These are phyloP conservation scores for Embiotoca jacksoni DNA, from an alignment of 2,113 vertebrate species.

Conservation along the genomic window DNA sequence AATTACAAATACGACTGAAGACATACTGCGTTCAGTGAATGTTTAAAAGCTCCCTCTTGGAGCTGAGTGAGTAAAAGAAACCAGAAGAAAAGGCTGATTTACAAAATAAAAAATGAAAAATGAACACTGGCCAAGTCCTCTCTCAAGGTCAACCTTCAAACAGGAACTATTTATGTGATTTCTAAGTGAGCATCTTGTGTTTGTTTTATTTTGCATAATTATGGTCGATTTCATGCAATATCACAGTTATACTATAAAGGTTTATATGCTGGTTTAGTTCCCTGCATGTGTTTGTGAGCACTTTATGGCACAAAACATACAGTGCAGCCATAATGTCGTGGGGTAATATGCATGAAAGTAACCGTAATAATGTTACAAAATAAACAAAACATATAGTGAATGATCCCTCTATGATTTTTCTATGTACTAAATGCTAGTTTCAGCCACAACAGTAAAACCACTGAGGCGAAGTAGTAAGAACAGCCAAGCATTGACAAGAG, in stretches of 20 bases:
- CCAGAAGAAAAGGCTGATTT: neutral
- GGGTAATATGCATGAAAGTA: neutral
- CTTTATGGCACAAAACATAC: neutral
- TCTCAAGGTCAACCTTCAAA: no score
- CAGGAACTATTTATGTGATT: no score
- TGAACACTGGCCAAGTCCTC: neutral
- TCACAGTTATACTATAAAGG: neutral
- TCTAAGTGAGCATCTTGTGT: neutral
- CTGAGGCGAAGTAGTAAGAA: no score
- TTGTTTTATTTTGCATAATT: neutral
- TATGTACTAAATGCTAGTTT: neutral
- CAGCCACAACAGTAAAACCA: no score
- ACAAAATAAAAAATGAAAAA: neutral
- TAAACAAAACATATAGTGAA: neutral
- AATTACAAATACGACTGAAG: slow-evolving; percentile 25
- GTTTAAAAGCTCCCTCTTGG: slow-evolving; percentile 15
- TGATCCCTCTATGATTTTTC: neutral
- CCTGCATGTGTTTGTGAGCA: neutral
- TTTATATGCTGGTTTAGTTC: neutral
- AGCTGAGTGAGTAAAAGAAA: slow-evolving; percentile 1
- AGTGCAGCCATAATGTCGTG: neutral
- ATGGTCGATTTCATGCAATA: neutral
- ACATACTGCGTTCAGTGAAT: neutral
- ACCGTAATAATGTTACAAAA: neutral
- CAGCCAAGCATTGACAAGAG: no score